These are phyloP conservation scores for Portunus trituberculatus DNA, from an alignment of 1,140 invertebrate species.

Conservation along the genomic window DNA sequence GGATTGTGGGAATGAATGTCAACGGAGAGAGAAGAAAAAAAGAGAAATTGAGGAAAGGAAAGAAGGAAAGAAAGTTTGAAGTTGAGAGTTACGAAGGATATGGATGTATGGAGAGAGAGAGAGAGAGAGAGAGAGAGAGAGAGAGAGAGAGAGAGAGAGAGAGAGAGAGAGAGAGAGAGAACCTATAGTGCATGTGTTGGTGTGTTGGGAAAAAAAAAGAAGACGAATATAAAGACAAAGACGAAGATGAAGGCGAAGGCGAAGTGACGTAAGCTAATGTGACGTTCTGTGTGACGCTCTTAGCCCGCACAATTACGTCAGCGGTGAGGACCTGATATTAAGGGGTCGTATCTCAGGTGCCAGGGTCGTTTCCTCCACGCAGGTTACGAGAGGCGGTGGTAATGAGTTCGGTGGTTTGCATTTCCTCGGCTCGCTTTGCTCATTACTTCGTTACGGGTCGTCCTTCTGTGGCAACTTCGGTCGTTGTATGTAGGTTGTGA, in stretches of 20 bases:
- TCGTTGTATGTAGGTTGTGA: constrained; percentile 11
- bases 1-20: neutral
- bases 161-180: neutral
- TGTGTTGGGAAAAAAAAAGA: too few species aligned
- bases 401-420: constrained; percentile 58
- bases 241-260: too few species aligned
- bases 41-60: neutral
- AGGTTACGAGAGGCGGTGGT: constrained; percentile 34
- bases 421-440: constrained; percentile 26
- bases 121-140: neutral
- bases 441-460: constrained; percentile 47
- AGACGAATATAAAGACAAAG: too few species aligned
- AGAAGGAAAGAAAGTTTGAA: neutral
- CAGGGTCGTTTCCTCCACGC: neutral
- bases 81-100: neutral
- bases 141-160: neutral
- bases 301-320: neutral
- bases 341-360: constrained; percentile 46
- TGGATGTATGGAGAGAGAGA: constrained; percentile 15
- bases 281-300: neutral
- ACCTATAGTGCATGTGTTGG: neutral
- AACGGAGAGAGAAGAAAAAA: neutral
- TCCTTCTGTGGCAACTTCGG: constrained; percentile 40
- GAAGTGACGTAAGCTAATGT: neutral
- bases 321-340: constrained; percentile 37